Percentiles rank a stretch among this genome's conserved stretches.
Evolutionary conservation across 2,113 vertebrate species (phyloP).

Genomic region (Eubucco bourcierii): DNA sequence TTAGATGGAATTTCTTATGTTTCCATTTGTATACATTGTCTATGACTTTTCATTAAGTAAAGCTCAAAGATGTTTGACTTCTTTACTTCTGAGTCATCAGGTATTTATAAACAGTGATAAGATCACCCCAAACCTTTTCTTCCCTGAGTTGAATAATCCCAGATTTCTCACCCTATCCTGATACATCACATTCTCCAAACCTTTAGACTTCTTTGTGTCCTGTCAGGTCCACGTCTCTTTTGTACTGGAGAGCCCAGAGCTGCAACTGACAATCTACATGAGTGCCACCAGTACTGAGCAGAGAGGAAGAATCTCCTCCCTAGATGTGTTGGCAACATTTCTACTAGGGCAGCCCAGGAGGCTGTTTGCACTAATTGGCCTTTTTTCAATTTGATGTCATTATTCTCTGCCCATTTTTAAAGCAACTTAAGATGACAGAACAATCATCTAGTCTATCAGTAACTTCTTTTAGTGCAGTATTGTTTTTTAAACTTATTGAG

Average conservation of each 20-base stretch:
- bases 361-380: background rate
- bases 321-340: background rate
- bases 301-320: background rate
- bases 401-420: background rate
- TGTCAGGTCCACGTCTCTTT: fast-evolving
- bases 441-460: background rate
- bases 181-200: background rate
- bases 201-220: background rate
- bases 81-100: background rate
- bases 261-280: background rate
- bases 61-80: background rate
- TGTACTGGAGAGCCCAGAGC: background rate
- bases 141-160: background rate
- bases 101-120: background rate
- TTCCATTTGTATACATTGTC: background rate
- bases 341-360: background rate
- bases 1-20: background rate
- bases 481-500: background rate
- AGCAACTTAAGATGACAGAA: background rate
- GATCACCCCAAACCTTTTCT: background rate
- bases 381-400: background rate
- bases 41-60: background rate
- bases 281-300: background rate
- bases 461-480: background rate
- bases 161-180: background rate